Evolutionary conservation across 2,888 invertebrate species (phyloP).

Genomic region (Eristalis intricaria): DNA sequence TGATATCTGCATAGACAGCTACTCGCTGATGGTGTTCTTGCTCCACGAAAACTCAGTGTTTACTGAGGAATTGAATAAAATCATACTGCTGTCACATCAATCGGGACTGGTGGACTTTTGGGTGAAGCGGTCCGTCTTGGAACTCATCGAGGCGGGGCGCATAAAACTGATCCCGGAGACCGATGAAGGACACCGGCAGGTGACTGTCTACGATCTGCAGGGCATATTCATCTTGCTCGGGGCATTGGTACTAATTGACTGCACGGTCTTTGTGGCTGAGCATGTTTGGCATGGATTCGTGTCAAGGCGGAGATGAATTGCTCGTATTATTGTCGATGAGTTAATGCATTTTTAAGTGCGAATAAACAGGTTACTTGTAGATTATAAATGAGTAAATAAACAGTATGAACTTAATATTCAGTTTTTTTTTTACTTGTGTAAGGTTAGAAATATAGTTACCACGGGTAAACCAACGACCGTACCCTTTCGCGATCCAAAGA

Average conservation of each 20-base stretch:
- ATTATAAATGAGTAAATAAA: no score
- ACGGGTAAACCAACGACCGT: no score
- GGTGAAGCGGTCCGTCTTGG: slow-evolving; percentile 11
- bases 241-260: neutral
- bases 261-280: neutral
- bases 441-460: no score
- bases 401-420: no score
- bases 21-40: slow-evolving; percentile 8
- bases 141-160: slow-evolving; percentile 14
- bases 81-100: slow-evolving; percentile 3
- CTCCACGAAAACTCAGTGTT: slow-evolving; percentile 34
- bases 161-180: neutral
- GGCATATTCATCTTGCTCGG: slow-evolving; percentile 3
- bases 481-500: no score
- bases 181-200: neutral
- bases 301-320: neutral
- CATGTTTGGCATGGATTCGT: neutral
- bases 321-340: neutral
- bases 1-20: slow-evolving; percentile 2
- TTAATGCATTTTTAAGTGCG: no score
- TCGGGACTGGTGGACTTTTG: slow-evolving; percentile 17
- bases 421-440: no score
- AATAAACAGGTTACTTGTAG: no score
- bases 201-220: neutral
- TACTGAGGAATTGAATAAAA: neutral